Evolutionary conservation across 2,113 vertebrate species (phyloP).

Genomic region (Perca schrenkii): DNA sequence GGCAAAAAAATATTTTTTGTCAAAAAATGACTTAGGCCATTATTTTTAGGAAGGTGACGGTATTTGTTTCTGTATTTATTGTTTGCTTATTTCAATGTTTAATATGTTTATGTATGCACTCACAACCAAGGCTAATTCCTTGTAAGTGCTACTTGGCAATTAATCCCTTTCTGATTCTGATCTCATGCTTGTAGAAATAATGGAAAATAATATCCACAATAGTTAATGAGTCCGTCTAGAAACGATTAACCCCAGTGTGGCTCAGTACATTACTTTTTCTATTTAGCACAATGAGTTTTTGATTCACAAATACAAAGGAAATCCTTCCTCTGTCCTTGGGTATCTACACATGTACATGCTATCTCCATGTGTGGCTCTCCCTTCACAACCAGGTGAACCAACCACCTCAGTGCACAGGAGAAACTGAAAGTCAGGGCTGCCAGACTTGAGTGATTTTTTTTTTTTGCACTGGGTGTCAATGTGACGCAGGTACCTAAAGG

Average conservation of each 20-base stretch:
- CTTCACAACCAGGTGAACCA: slow-evolving; percentile 30
- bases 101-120: no score
- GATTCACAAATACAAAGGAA: slow-evolving; percentile 34
- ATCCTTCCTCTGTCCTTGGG: slow-evolving; percentile 27
- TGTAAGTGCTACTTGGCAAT: no score
- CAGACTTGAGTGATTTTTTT: background rate
- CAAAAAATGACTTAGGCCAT: no score
- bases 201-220: background rate
- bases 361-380: slow-evolving; percentile 35
- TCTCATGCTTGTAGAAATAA: background rate
- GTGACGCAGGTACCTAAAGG: background rate
- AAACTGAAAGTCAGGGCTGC: slow-evolving; percentile 56
- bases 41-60: no score
- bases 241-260: background rate
- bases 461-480: background rate
- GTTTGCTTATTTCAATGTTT: no score
- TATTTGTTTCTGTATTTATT: no score
- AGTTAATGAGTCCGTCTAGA: background rate
- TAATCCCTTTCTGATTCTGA: no score
- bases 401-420: background rate
- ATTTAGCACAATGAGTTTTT: slow-evolving; percentile 17
- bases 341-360: background rate
- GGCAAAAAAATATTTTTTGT: no score
- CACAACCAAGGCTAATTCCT: no score
- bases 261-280: background rate